phyloP scores from a whole-genome alignment of 2,888 invertebrate genomes.

The Limenitis camilla region DNA sequence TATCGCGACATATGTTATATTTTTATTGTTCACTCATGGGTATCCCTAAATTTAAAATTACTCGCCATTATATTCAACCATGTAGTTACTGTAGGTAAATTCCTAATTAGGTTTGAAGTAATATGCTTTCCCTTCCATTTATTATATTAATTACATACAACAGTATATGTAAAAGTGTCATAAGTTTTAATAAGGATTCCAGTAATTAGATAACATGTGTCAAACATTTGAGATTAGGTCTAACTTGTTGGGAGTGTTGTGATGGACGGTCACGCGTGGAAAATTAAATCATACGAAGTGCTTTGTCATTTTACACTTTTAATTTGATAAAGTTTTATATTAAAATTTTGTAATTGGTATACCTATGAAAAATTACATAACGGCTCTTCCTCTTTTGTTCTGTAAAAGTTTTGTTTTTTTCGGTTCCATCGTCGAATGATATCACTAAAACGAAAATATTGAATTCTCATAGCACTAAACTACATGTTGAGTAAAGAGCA shows the following conservation, averaged over 20 bases:
- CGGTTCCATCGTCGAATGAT: too few species aligned
- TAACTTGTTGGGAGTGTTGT: constrained; percentile 3
- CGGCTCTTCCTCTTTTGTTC: too few species aligned
- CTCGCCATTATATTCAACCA: too few species aligned
- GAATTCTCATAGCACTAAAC: too few species aligned
- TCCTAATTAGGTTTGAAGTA: too few species aligned
- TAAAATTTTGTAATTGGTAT: not conserved
- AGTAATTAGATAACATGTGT: constrained; percentile 7
- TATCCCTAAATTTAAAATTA: too few species aligned
- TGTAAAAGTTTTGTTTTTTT: too few species aligned
- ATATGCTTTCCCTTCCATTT: not conserved
- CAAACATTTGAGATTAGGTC: constrained; percentile 3
- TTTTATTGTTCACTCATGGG: too few species aligned
- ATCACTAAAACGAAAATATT: too few species aligned
- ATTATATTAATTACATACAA: not conserved
- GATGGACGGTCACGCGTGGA: constrained; percentile 6
- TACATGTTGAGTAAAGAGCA: too few species aligned
- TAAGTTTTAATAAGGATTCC: not conserved
- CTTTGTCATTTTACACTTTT: constrained; percentile 1
- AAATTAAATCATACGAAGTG: constrained; percentile 1
- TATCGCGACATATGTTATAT: too few species aligned
- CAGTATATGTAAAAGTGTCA: not conserved
- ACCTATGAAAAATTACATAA: not conserved
- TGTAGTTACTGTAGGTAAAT: too few species aligned
- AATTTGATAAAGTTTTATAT: not conserved